A percentile compares a stretch with the other conserved stretches of the same genome.
Evolutionary conservation across 53 echinoderm and acorn worm species (phyloP).

Genomic region (Paelopatides confundens): DNA sequence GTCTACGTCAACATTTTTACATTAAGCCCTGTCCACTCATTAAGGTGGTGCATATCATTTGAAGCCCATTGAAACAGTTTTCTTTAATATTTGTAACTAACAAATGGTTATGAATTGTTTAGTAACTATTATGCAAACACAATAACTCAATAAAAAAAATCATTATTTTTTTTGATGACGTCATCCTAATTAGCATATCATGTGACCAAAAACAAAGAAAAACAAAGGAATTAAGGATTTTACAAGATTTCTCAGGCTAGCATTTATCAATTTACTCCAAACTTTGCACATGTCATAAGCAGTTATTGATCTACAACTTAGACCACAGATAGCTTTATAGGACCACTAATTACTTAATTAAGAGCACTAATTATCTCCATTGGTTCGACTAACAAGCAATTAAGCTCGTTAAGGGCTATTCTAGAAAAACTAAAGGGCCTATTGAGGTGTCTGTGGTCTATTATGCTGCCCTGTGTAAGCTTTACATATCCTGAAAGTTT

Average conservation of each 20-base stretch:
- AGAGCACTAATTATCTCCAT: background rate
- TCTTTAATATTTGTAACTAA: too few species aligned
- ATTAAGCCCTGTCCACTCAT: too few species aligned
- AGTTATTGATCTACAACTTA: background rate
- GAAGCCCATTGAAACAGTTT: too few species aligned
- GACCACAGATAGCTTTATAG: background rate
- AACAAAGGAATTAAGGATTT: background rate
- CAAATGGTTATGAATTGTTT: too few species aligned
- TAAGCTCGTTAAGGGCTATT: background rate
- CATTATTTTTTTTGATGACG: too few species aligned
- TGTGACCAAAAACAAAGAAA: slow-evolving; percentile 8
- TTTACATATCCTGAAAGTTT: slow-evolving; percentile 6
- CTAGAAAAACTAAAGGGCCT: too few species aligned
- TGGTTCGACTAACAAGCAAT: background rate
- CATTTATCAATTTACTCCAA: background rate
- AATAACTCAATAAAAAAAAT: too few species aligned
- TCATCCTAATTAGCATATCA: slow-evolving; percentile 20
- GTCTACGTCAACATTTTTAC: too few species aligned
- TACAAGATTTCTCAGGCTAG: background rate
- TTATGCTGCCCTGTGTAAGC: background rate
- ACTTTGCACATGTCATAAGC: background rate
- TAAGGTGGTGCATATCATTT: too few species aligned
- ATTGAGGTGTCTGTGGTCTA: background rate
- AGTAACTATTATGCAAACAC: too few species aligned
- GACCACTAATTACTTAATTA: background rate